Conservation (phyloP, 2,888 invertebrate species). For the Phania funesta region DNA sequence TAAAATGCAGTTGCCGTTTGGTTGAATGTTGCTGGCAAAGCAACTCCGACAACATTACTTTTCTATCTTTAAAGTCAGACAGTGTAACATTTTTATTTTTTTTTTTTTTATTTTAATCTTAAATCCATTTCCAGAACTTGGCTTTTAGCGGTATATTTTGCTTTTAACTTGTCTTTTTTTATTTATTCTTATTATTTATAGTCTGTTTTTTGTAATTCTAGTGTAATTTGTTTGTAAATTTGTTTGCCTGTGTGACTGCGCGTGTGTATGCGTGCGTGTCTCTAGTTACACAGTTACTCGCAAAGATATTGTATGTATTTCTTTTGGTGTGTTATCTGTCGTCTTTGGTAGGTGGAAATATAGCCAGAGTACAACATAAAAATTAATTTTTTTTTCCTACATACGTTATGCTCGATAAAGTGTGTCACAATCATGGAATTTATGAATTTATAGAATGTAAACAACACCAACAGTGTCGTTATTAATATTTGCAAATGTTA, state of each 20-base stretch:
- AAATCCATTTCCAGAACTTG: conserved; percentile 49
- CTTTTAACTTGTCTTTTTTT: conserved; percentile 21
- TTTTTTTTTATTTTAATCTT: neutral
- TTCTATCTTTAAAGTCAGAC: conserved; percentile 1
- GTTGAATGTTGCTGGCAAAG: conserved; percentile 11
- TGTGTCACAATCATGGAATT: conserved; percentile 49
- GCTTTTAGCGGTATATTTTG: conserved; percentile 51
- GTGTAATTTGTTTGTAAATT: neutral
- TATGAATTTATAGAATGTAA: conserved; percentile 39
- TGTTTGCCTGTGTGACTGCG: too few species aligned
- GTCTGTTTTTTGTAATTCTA: neutral
- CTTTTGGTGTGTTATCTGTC: conserved; percentile 5
- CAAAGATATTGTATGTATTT: conserved; percentile 11
- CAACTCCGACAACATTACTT: neutral
- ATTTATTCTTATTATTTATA: conserved; percentile 4
- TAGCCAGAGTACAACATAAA: neutral
- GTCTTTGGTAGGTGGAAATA: conserved; percentile 18
- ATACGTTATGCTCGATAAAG: conserved; percentile 55
- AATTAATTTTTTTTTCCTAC: conserved; percentile 40
- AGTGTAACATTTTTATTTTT: conserved; percentile 21
- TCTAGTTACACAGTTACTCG: conserved; percentile 2
- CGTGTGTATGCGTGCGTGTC: too few species aligned
- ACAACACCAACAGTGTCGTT: neutral
- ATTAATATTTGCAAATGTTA: neutral
- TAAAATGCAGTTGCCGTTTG: neutral